Evolutionary conservation across 2,797 vertebrate species (phyloP), one percentile per base, ranked within the genome.

Genomic region (Hephaestus fuliginosus): DNA sequence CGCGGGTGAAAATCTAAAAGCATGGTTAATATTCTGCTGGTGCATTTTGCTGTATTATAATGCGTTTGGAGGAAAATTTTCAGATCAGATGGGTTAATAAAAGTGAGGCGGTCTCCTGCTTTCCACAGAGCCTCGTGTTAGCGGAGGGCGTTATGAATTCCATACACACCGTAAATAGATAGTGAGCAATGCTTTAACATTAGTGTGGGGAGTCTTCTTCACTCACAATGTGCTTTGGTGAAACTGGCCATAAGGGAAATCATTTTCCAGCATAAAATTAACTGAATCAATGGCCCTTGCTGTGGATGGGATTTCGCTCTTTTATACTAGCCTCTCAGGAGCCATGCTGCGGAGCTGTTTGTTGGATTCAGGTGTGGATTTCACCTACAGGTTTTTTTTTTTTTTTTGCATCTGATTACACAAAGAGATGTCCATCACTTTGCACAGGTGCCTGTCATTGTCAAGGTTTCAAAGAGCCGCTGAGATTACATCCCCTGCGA

Each of bases 191-290:
- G 89, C 88, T 94, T 94, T 92, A 92, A 92, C 90, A 88, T 94
- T 89, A 90, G 89, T 83, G 89, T 67, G 76, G 86, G 91, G 93
- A 91, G 88, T 56, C 87, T 76, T 90, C 89, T 86, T 81, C 64
- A 41, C 86, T 90, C 85, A 83, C 89, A 87, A 86, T 92, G 88
- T 88, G 82, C 86, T 91, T 83, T 86, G 74, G 84, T 86, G 80
- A 89, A 94, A 94, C 90, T 88, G 85, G 90, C 88, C 95, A 77
- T 92, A 51, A 43, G 95, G 95, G 95, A 95, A 95, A 96, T 95
- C 92, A 95, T 92, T 90, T 94, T 88, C 88, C 88, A 55, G 93
- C 93, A 95, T 95, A 94, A 95, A 95, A 96, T 95, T 94, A 95
- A 95, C 93, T 81, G 90, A 95, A 95, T 95, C 94, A 95, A 94